phyloP scores from a whole-genome alignment of 2,888 invertebrate genomes.

The Sepiola atlantica region DNA sequence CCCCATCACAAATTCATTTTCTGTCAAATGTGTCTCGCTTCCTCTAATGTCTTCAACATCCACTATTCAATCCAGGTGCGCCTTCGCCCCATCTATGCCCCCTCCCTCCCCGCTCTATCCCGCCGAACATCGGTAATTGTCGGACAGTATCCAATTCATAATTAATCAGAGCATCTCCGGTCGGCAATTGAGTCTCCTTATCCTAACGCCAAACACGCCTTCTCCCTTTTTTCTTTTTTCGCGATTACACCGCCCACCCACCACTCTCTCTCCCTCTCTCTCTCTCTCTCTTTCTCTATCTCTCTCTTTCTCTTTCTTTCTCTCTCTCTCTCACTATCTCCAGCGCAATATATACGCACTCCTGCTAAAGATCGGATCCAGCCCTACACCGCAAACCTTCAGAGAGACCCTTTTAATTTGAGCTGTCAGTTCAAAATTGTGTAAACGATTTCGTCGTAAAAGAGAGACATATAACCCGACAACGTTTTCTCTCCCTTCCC shows the following conservation, averaged over 20 bases:
- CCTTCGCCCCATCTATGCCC: not conserved
- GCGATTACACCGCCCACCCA: too few relatives aligned
- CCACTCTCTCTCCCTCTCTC: not conserved
- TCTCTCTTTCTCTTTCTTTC: too few relatives aligned
- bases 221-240: not conserved
- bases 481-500: too few relatives aligned
- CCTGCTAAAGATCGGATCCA: not conserved
- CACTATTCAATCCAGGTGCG: not conserved
- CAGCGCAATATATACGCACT: not conserved
- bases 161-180: constrained; percentile 32
- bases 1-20: not conserved
- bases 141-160: not conserved
- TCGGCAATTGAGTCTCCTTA: not conserved
- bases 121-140: not conserved
- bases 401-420: not conserved
- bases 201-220: not conserved
- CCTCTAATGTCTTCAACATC: not conserved
- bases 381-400: not conserved
- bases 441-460: not conserved
- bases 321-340: fast-evolving
- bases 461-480: not conserved
- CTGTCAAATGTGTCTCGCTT: not conserved
- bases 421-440: not conserved
- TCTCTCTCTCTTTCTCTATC: not conserved
- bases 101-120: not conserved